Evolutionary conservation across 2,797 vertebrate species (phyloP), one percentile per base, ranked within the genome.

Genomic region (Diglossa cyanea): DNA sequence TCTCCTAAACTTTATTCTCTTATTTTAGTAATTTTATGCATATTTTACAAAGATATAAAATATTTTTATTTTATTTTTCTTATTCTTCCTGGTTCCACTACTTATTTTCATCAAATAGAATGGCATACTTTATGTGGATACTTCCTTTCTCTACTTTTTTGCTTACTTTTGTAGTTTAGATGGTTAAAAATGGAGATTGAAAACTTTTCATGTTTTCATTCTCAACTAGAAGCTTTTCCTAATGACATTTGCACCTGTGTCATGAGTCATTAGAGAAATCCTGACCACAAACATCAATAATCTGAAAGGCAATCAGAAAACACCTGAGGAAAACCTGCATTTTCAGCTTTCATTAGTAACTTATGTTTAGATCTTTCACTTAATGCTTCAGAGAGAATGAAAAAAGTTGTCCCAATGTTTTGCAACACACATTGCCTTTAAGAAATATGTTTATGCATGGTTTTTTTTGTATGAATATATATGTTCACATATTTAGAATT

Each of bases 251-350:
- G 48, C 74, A 93, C 51, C 91, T 90, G 65, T 68, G 73, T 71
- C 82, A 73, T 37, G 76, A 92, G 51, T 30, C 68, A 55, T 67
- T 82, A 50, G 40, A 81, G 40, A 87, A 89, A 95, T 73, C 66
- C 51, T 81, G 53, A 65, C 65, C 55, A 79, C 74, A 89, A 85
- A 74, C 55, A 92, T 74, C 63, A 83, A 50, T 90, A 94, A 95
- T 55, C 71, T 63, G 39, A 85, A 96, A 91, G 53, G n/a, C n/a
- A 89, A 77, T 39, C 26, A 83, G 76, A 93, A 96, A 95, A 84
- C 50, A 95, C 40, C 40, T 87, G 76, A 92, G 50, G 48, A 71
- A 86, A 89, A 88, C 18, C 4, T 57, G 20, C 28, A 35, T 85
- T 90, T 73, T 91, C 55, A 73, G 42, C 19, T 86, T 91, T 70